Conservation (phyloP, 2,888 invertebrate species). For the Apeira syringaria region DNA sequence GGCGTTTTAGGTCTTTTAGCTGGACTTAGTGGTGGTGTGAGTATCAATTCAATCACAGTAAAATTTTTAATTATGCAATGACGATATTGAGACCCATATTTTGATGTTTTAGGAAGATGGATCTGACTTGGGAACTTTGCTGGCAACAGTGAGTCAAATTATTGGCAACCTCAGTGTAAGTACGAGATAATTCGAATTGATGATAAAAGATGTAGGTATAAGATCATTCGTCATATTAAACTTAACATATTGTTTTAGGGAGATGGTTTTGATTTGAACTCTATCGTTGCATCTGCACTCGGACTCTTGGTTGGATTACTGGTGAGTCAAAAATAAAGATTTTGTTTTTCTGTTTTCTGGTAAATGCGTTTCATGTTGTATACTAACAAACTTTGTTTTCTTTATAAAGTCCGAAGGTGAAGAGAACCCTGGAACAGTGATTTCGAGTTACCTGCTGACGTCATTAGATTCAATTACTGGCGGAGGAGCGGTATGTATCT, state of each 20-base stretch:
- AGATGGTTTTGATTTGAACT: conserved; percentile 72
- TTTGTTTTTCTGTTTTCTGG: background rate
- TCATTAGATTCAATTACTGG: conserved; percentile 72
- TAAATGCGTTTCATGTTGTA: background rate
- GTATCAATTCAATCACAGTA: no score
- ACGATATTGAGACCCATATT: background rate
- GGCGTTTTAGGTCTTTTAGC: conserved; percentile 72
- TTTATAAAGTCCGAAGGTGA: conserved; percentile 65
- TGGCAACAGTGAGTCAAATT: conserved; percentile 73
- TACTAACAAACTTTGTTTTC: conserved; percentile 7
- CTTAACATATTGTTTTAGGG: conserved; percentile 56
- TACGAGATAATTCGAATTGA: conserved; percentile 23
- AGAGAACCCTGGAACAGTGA: conserved; percentile 69
- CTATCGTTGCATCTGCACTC: conserved; percentile 66
- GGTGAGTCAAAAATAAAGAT: conserved; percentile 46
- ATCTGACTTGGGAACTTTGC: conserved; percentile 71
- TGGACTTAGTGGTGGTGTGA: conserved; percentile 74
- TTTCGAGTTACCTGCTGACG: conserved; percentile 69
- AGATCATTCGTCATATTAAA: no score
- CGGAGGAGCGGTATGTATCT: conserved; percentile 70
- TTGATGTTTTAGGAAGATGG: conserved; percentile 64
- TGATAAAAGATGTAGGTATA: background rate
- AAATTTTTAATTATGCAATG: no score
- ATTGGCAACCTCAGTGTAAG: conserved; percentile 74
- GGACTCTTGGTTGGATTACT: conserved; percentile 73